These are phyloP conservation scores for Eueremaeus valkanovi DNA, from an alignment of 2,888 invertebrate species.

Conservation along the genomic window DNA sequence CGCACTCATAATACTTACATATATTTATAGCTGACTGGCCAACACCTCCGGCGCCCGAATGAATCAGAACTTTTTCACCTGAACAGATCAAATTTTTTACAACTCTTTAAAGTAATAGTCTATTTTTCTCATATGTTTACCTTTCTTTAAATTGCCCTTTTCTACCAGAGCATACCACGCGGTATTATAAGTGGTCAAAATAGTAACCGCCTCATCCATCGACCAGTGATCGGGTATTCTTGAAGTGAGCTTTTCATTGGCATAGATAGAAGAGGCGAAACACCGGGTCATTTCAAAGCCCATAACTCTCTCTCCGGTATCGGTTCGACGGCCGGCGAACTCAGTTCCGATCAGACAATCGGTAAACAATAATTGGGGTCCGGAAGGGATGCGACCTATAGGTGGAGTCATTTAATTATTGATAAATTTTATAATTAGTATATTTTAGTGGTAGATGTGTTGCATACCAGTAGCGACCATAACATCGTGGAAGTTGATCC, in stretches of 20 bases:
- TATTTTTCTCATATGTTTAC: constrained; percentile 45
- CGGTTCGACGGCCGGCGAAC: constrained; percentile 72
- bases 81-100: constrained; percentile 47
- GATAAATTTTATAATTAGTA: background rate
- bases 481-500: constrained; percentile 61
- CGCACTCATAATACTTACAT: constrained; percentile 80
- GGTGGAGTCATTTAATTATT: constrained; percentile 54
- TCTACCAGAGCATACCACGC: constrained; percentile 77
- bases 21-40: constrained; percentile 95
- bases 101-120: no score
- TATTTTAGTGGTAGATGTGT: background rate
- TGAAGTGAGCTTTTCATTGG: constrained; percentile 57
- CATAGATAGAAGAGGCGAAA: constrained; percentile 79
- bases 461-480: constrained; percentile 94
- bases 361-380: constrained; percentile 53
- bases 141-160: constrained; percentile 63
- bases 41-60: constrained; percentile 92
- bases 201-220: constrained; percentile 82
- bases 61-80: constrained; percentile 80
- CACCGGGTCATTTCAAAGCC: constrained; percentile 87
- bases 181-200: constrained; percentile 91
- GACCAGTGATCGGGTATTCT: constrained; percentile 75
- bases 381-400: constrained; percentile 58
- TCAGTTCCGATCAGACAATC: constrained; percentile 92
- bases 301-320: constrained; percentile 74